Conservation (phyloP, 2,888 invertebrate genomes). For the Xanthorhoe spadicearia region DNA sequence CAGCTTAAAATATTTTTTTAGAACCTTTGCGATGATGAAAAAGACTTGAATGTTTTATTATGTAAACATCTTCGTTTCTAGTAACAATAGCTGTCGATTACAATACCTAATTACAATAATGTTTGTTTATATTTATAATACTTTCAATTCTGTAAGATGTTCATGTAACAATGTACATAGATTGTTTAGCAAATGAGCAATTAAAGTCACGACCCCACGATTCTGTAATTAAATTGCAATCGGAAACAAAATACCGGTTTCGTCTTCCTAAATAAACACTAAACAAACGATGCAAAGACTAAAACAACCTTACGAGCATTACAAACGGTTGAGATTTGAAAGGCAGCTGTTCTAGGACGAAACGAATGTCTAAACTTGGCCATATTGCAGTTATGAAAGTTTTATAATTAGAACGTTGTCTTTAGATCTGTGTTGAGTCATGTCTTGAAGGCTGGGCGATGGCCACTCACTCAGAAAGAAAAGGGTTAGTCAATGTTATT, state of each 20-base stretch:
- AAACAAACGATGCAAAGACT: background rate
- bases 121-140: background rate
- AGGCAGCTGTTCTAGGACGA: constrained; percentile 18
- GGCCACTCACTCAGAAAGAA: constrained; percentile 9
- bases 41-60: too few relatives aligned
- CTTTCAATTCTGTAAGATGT: background rate
- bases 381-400: constrained; percentile 20
- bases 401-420: constrained; percentile 9
- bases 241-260: constrained; percentile 9
- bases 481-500: constrained; percentile 7
- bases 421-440: constrained; percentile 23
- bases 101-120: too few relatives aligned
- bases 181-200: constrained; percentile 3
- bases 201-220: constrained; percentile 3
- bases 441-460: constrained; percentile 11
- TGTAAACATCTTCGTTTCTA: too few relatives aligned
- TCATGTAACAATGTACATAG: background rate
- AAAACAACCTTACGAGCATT: constrained; percentile 1
- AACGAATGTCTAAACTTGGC: constrained; percentile 19
- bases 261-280: constrained; percentile 7
- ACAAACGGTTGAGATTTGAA: constrained; percentile 4
- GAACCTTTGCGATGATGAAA: too few relatives aligned
- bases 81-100: too few relatives aligned
- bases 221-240: constrained; percentile 5
- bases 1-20: too few relatives aligned